These are phyloP conservation scores for Eumaeus atala DNA, from an alignment of 1,140 invertebrate species.

Conservation along the genomic window DNA sequence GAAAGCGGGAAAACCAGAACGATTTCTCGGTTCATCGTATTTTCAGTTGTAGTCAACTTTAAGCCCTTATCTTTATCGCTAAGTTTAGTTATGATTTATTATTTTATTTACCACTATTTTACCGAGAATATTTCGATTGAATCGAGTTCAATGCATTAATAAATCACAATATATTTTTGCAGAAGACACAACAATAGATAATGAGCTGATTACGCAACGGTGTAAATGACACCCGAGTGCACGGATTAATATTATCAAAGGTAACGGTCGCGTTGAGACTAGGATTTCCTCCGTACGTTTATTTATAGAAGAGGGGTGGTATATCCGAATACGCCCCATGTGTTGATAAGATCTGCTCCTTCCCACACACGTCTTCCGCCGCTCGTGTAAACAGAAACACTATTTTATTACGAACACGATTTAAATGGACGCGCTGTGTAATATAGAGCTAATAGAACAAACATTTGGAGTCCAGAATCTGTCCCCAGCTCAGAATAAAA, in stretches of 20 bases:
- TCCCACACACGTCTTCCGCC: conserved; percentile 1
- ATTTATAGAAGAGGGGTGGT: conserved; percentile 3
- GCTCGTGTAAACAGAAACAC: conserved; percentile 1
- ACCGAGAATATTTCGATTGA: conserved; percentile 4
- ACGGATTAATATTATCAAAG: neutral
- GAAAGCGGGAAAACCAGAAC: too few species aligned
- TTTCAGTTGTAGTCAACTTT: neutral
- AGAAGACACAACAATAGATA: conserved; percentile 5
- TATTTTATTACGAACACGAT: too few species aligned
- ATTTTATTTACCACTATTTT: neutral
- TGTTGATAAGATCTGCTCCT: conserved; percentile 4
- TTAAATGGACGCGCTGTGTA: too few species aligned
- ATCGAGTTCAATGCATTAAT: conserved; percentile 2
- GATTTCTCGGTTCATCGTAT: too few species aligned
- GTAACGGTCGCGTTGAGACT: conserved; percentile 12
- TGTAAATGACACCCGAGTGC: conserved; percentile 2
- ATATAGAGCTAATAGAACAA: too few species aligned
- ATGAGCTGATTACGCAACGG: conserved; percentile 3
- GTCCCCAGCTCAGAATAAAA: too few species aligned
- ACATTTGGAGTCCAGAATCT: too few species aligned
- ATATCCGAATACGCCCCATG: neutral
- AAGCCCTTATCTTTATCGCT: neutral
- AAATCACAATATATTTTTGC: conserved; percentile 5
- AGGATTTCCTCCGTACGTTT: conserved; percentile 3
- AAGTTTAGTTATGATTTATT: conserved; percentile 5